Percentiles rank a stretch among this genome's conserved stretches.
Evolutionary conservation across 2,113 vertebrate species (phyloP).

Genomic region (mouse (Mus musculus)): GRCm39 chr16:59368001-59368500

Average conservation of each 20-base stretch:
- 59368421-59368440: too few relatives aligned
- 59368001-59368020: background rate
- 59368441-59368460: background rate
- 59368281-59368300: background rate
- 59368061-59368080: background rate
- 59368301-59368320: background rate
- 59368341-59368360: background rate
- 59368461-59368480: background rate
- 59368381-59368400: background rate
- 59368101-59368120: conserved; percentile 16
- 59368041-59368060: conserved; percentile 6
- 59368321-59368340: background rate
- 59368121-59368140: background rate
- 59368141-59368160: conserved; percentile 19
- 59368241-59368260: background rate
- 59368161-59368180: background rate
- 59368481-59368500: background rate
- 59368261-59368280: background rate
- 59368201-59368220: background rate
- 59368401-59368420: background rate
- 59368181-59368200: background rate
- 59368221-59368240: background rate
- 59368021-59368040: conserved; percentile 43
- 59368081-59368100: conserved; percentile 9
- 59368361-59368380: background rate